Base-by-base conservation (phyloP, 2,797 vertebrate species). In the Tolypeutes matacus region DNA sequence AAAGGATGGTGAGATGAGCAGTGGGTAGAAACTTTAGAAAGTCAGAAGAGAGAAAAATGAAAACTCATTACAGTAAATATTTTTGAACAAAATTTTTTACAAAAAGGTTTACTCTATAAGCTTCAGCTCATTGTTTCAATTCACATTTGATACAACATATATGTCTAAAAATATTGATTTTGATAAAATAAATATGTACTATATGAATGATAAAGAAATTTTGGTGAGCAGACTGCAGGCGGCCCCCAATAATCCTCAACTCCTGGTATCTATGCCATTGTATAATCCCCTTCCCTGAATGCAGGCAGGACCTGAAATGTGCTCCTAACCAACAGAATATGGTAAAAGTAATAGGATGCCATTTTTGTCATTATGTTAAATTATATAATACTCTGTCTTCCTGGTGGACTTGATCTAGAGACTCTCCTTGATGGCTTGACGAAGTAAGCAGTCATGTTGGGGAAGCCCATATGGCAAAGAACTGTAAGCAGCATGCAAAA, bases 11-110 rank as follows among this genome's bases (percentile, higher is more conserved):
- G 8, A 7, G 12, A 10, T 72, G 42, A 81, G 11, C 29, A 25
- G 14, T 60, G 18, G n/a, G 4, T 7, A 56, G 58, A 72, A 23
- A 83, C 21, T 73, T 73, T 31, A 49, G 25, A 58, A 12, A 3
- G 1, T 78, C 31, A 86, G 23, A 65, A 76, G 2, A 69, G 20
- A 87, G 13, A 88, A 10, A 89, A 82, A 86, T 67, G 1, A 86
- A 83, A 86, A 93, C 14, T 53, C 31, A 82, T 78, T 67, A 80
- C 4, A 86, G 58, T 84, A 90, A 93, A 36, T 84, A 64, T 58
- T 89, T 87, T 46, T 23, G 80, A 69, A 64, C 34, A n/a, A 78
- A 60, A 27, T 58, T 5, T 2, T 10, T 80, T 36, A 46, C 3
- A 64, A 36, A 75, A 84, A 36, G 31, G 25, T 14, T 92, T 82